Percentiles rank a stretch among this genome's conserved stretches.
These are phyloP conservation scores for Phrynosoma blainvillii DNA, from an alignment of 2,113 vertebrate genomes.

Conservation along the genomic window DNA sequence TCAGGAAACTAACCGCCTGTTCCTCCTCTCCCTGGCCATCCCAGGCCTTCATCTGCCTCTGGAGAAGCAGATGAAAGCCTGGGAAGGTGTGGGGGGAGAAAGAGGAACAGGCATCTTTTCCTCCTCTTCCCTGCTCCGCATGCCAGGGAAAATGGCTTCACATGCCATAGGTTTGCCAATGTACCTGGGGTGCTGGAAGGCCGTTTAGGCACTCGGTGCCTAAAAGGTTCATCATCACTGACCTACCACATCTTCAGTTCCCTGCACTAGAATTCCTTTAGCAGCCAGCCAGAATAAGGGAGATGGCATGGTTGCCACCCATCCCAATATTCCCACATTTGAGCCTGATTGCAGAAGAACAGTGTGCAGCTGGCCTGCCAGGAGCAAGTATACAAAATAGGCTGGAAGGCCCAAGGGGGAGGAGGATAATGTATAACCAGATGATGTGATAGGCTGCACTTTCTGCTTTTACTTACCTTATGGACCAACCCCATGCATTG, in stretches of 20 bases:
- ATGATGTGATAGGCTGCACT: neutral
- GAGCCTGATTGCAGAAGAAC: neutral
- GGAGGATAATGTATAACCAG: neutral
- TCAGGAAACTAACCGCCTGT: too few relatives aligned
- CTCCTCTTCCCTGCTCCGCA: too few relatives aligned
- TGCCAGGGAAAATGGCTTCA: too few relatives aligned
- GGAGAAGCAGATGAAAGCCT: too few relatives aligned
- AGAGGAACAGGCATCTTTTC: too few relatives aligned
- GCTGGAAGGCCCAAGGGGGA: neutral
- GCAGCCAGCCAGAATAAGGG: neutral
- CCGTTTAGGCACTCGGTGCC: too few relatives aligned
- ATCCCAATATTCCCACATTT: neutral
- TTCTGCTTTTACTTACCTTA: neutral
- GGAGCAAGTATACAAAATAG: neutral
- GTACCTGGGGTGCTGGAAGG: too few relatives aligned
- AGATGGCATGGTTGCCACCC: neutral
- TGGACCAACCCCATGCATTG: neutral
- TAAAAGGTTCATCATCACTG: too few relatives aligned
- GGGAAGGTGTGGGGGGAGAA: too few relatives aligned
- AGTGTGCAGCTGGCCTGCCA: neutral
- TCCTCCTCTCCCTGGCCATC: too few relatives aligned
- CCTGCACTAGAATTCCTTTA: neutral
- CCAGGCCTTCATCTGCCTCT: too few relatives aligned
- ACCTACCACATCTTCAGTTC: neutral
- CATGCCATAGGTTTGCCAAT: too few relatives aligned